Base-by-base conservation (phyloP, 1,140 invertebrate genomes). In the Drosophila virilis region DNA sequence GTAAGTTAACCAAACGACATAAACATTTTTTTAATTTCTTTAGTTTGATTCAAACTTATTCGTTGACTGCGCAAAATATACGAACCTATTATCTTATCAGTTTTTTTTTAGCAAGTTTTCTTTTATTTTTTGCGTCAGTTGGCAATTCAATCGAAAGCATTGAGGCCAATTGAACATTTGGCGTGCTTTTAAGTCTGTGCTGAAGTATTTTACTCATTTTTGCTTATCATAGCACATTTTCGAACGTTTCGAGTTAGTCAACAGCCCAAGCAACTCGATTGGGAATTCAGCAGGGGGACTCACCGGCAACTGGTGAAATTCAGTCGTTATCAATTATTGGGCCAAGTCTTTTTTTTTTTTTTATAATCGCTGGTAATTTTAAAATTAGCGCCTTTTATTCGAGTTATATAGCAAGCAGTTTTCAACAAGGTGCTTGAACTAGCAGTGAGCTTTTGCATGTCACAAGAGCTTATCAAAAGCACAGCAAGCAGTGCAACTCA, bases 221-320 rank as follows among this genome's bases (percentile, higher is more conserved):
- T 74, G 83, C 83, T 83, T 88, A 88, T 82, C 83, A 74, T 54
- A 51, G 78, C 78, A 13, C 67, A 86, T 86, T 81, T 86, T 86
- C 62, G 55, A 78, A 59, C 75, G 77, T 74, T 66, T 45, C 35
- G 33, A 9, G 32, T 28, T 37, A 12, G 40, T 46, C 40, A 60
- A 43, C 61, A 64, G 46, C 13, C 5, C 5, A 28, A 28, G 22
- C 22, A 28, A 28, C 22, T 5, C 22, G 22, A 28, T 28, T 28
- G 22, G 5, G 3, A 28, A 17, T 52, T 52, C 6, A 28, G n/a
- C 10, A n/a, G 6, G 50, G 54, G 69, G 69, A 72, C 37, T 51
- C 50, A 73, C 57, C 51, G 46, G 7, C 17, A 15, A 17, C 38
- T 72, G 37, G 13, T 64, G 42, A 64, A 55, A 42, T 55, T 62